Percentiles rank a stretch among this genome's conserved stretches.
Evolutionary conservation across 2,797 vertebrate genomes (phyloP).

Genomic region (Rhyacichthys aspro): DNA sequence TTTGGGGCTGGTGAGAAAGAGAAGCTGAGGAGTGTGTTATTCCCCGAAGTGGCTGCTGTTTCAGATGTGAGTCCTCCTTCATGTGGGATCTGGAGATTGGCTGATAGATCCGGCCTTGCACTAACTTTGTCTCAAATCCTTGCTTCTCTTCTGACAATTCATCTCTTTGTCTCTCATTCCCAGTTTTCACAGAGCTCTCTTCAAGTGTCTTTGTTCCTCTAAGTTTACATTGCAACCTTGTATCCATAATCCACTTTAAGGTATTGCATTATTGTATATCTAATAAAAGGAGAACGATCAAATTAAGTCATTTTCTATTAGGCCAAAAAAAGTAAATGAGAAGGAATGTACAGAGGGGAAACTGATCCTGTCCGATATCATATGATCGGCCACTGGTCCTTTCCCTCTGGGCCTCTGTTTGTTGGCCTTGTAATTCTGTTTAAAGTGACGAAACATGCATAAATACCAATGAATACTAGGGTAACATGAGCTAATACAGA

Average conservation of each 20-base stretch:
- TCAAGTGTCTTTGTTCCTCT: constrained; percentile 17
- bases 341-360: constrained; percentile 21
- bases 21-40: constrained; percentile 58
- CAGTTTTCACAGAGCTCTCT: constrained; percentile 24
- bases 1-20: constrained; percentile 69
- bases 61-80: constrained; percentile 70
- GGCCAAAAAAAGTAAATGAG: constrained; percentile 12
- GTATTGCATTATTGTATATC: constrained; percentile 27
- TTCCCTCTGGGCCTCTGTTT: not conserved
- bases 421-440: not conserved
- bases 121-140: constrained; percentile 42
- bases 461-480: not conserved
- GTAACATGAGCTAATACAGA: not conserved
- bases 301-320: constrained; percentile 25
- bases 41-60: constrained; percentile 66
- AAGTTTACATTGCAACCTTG: constrained; percentile 36
- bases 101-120: constrained; percentile 61
- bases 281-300: constrained; percentile 33
- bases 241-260: constrained; percentile 41
- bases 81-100: constrained; percentile 67
- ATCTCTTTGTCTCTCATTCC: constrained; percentile 57
- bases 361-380: constrained; percentile 12
- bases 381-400: constrained; percentile 5
- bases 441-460: not conserved
- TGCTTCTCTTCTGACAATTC: constrained; percentile 48